These are phyloP conservation scores for Dreissena rostriformis DNA, from an alignment of 1,140 invertebrate genomes.

Conservation along the genomic window DNA sequence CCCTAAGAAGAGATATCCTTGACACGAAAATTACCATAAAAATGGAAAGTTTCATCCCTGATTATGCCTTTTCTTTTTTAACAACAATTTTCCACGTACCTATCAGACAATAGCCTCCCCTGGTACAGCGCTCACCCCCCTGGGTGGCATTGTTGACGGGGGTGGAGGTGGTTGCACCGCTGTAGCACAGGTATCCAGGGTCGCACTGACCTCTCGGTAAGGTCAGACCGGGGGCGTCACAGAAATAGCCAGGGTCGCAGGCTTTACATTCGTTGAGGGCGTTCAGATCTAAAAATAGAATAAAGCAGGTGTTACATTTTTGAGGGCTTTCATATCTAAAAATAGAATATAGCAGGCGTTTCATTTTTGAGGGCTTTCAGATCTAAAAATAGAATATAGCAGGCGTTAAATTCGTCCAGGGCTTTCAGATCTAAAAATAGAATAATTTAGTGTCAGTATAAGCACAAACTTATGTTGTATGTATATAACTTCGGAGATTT, in stretches of 20 bases:
- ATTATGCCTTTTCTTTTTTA: too few relatives aligned
- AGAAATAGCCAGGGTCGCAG: slow-evolving; percentile 77
- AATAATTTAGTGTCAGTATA: too few relatives aligned
- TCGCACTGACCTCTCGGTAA: slow-evolving; percentile 76
- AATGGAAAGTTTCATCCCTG: too few relatives aligned
- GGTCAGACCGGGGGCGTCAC: slow-evolving; percentile 77
- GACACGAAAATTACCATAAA: too few relatives aligned
- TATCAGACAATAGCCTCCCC: slow-evolving; percentile 75
- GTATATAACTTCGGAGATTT: too few relatives aligned
- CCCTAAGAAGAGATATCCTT: too few relatives aligned
- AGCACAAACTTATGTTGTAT: too few relatives aligned
- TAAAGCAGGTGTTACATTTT: background rate
- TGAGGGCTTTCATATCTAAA: too few relatives aligned
- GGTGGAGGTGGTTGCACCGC: slow-evolving; percentile 73
- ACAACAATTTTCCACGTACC: slow-evolving; percentile 71
- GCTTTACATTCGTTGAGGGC: slow-evolving; percentile 65
- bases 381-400: slow-evolving; percentile 36
- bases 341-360: too few relatives aligned
- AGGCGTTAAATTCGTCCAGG: slow-evolving; percentile 67
- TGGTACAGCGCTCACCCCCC: slow-evolving; percentile 72
- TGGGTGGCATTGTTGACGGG: slow-evolving; percentile 73
- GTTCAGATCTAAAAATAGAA: slow-evolving; percentile 66
- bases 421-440: background rate
- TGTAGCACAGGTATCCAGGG: slow-evolving; percentile 75
- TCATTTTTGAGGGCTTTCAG: too few relatives aligned